Conservation (phyloP, 2,888 invertebrate genomes). For the Nephrocerus scutellatus region DNA sequence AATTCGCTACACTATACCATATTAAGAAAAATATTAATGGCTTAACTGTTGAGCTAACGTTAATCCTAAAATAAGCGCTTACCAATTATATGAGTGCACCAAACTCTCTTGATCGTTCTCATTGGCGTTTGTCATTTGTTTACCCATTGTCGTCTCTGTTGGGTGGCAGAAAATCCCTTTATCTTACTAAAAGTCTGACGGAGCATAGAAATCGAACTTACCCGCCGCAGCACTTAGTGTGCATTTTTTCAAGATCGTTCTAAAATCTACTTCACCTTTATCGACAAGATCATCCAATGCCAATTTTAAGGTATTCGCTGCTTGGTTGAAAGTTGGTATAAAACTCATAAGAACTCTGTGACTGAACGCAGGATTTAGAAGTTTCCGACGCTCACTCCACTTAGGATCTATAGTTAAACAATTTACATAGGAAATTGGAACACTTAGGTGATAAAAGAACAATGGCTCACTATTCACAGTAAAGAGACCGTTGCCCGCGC, state of each 20-base stretch:
- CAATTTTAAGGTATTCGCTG: constrained; percentile 27
- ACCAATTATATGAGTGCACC: too few relatives aligned
- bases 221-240: constrained; percentile 37
- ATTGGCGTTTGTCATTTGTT: constrained; percentile 23
- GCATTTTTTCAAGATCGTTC: constrained; percentile 31
- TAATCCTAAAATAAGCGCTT: too few relatives aligned
- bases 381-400: constrained; percentile 39
- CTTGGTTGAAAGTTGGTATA: constrained; percentile 37
- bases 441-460: too few relatives aligned
- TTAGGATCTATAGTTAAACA: too few relatives aligned
- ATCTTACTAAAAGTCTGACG: too few relatives aligned
- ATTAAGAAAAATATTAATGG: too few relatives aligned
- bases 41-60: constrained; percentile 13
- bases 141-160: constrained; percentile 45
- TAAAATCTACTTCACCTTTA: constrained; percentile 30
- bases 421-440: too few relatives aligned
- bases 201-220: too few relatives aligned
- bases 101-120: too few relatives aligned
- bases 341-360: constrained; percentile 38
- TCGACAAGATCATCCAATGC: constrained; percentile 23
- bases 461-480: constrained; percentile 33
- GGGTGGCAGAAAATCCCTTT: too few relatives aligned
- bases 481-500: constrained; percentile 36
- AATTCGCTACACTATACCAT: constrained; percentile 38
- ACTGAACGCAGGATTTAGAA: constrained; percentile 40